A percentile compares a stretch with the other conserved stretches of the same genome.
These are phyloP conservation scores for Spilogale gracilis DNA, from an alignment of 2,113 vertebrate species.

Conservation along the genomic window DNA sequence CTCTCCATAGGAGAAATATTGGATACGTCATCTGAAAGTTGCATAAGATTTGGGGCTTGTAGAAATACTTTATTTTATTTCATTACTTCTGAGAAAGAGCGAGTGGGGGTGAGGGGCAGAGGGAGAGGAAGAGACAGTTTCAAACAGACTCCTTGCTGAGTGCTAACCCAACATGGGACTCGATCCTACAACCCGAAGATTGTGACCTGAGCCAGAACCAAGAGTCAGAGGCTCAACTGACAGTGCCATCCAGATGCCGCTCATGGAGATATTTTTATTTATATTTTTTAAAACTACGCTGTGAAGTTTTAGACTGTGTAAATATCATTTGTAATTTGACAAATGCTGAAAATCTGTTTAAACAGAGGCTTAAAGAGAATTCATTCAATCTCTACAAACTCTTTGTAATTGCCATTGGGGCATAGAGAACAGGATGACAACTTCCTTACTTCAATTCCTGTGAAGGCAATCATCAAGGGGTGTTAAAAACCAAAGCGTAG, in stretches of 20 bases:
- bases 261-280: background rate
- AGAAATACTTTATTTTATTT: background rate
- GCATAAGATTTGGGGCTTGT: background rate
- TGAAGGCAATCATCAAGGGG: background rate
- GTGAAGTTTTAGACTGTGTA: background rate
- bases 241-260: background rate
- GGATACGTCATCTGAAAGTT: background rate
- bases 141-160: background rate
- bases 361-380: background rate
- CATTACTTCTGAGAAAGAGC: background rate
- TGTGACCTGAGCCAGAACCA: background rate
- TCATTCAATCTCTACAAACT: background rate
- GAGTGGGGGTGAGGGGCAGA: background rate
- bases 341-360: constrained; percentile 43
- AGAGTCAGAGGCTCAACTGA: background rate
- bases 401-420: constrained; percentile 6
- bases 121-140: background rate
- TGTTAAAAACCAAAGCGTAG: background rate
- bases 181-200: background rate
- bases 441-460: constrained; percentile 32
- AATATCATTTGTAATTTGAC: constrained; percentile 18
- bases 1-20: background rate
- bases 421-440: background rate
- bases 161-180: background rate
- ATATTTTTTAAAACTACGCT: background rate